Base-by-base conservation (phyloP, 2,888 invertebrate genomes). In the Caradrina kadenii region DNA sequence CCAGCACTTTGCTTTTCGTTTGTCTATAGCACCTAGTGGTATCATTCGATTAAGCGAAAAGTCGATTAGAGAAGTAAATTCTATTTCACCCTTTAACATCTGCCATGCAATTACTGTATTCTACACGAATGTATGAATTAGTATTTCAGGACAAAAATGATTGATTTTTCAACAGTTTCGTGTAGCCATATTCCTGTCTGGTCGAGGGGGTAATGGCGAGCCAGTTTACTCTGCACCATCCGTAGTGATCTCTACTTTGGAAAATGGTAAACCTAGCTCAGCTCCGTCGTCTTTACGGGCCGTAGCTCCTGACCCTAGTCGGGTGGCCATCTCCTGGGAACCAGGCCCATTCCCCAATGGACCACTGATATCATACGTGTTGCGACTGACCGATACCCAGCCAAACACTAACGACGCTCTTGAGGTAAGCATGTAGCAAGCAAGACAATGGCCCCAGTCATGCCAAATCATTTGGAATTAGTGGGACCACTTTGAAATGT, bases 321-420 rank as follows among this genome's bases (percentile, higher is more conserved):
- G 98, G 83, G 97, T 99, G 75, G 98, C 98, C 78, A 97, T 99
- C 73, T 98, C 98, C 85, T 99, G 99, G 99, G 97, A 97, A 90
- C 97, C 98, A 19, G 99, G 99, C 19, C 97, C 97, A 64, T 98
- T 98, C 89, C 97, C 98, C 63, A 98, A 98, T 92, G 99, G 98
- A 79, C 98, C 98, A 52, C 96, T 99, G 84, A 97, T 98, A 74
- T 98, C 98, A 80, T 99, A 98, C 94, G 97, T 98, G 80, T 95
- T 99, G 79, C 96, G 97, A 86, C 96, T 98, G 56, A 96, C 96
- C 26, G 96, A 97, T 80, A 93, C 94, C 0, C 93, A 96, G 58
- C 95, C 96, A 42, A 96, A 96, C 83, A 96, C 97, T 74, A 96
- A 96, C 86, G 96, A 96, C 82, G 96, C 96, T 78, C 96, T 97